These are phyloP conservation scores for Gymnorhina tibicen DNA, from an alignment of 2,113 vertebrate genomes.

Conservation along the genomic window DNA sequence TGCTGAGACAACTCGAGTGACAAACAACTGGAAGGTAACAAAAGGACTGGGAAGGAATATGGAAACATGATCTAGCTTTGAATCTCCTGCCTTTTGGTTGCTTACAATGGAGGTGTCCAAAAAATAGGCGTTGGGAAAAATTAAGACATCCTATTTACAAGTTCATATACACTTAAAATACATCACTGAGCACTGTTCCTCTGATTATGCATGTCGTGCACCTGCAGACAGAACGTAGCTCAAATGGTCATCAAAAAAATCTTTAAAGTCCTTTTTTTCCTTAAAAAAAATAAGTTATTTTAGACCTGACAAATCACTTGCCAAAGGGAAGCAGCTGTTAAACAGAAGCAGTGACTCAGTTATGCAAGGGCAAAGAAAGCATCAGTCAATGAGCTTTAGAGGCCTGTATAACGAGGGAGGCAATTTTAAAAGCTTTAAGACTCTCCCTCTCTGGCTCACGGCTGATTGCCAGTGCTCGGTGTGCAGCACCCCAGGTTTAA, in stretches of 20 bases:
- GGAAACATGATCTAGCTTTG: background rate
- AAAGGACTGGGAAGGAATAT: background rate
- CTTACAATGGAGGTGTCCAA: background rate
- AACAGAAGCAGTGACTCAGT: conserved; percentile 46
- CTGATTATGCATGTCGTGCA: background rate
- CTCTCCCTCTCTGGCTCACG: background rate
- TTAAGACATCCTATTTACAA: conserved; percentile 43
- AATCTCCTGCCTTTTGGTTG: background rate
- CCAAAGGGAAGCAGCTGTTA: conserved; percentile 53
- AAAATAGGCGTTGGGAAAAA: background rate
- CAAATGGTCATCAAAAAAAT: background rate
- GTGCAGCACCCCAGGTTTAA: background rate
- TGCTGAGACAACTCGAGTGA: background rate
- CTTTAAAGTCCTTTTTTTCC: background rate
- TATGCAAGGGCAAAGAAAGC: conserved; percentile 18
- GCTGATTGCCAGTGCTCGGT: background rate
- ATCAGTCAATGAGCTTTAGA: conserved; percentile 4
- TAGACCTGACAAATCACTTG: conserved; percentile 40
- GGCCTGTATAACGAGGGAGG: conserved; percentile 17
- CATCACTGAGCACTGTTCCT: background rate
- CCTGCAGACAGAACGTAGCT: background rate
- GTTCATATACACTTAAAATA: background rate
- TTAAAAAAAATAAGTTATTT: conserved; percentile 64
- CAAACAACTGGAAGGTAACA: background rate
- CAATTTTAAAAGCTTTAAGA: background rate